A percentile compares a stretch with the other conserved stretches of the same genome.
phyloP scores from a whole-genome alignment of 2,113 vertebrate species.

The Sylvia atricapilla region DNA sequence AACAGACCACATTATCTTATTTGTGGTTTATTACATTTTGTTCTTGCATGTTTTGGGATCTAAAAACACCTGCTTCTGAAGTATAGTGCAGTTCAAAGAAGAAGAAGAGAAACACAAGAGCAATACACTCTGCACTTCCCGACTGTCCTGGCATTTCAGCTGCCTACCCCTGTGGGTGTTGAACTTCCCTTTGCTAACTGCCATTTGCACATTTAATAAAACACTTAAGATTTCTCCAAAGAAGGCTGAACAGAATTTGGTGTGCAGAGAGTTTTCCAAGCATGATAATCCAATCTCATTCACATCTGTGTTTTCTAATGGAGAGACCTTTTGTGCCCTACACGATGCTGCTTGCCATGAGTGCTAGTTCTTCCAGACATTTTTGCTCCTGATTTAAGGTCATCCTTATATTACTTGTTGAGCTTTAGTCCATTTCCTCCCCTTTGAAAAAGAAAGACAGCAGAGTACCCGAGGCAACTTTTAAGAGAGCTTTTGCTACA shows the following conservation, averaged over 20 bases:
- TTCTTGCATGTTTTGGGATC: not conserved
- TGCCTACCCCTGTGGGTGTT: not conserved
- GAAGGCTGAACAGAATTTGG: not conserved
- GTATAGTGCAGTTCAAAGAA: not conserved
- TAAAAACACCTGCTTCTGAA: not conserved
- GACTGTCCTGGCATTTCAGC: not conserved
- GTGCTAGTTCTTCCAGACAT: not conserved
- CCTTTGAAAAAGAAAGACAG: not conserved
- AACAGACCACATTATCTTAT: not conserved
- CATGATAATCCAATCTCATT: not conserved
- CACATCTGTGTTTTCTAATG: not conserved
- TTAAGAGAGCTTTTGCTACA: conserved; percentile 56
- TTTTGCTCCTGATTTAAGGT: not conserved
- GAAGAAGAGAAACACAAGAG: not conserved
- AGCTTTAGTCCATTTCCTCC: not conserved
- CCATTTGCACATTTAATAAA: not conserved
- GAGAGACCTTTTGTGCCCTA: not conserved
- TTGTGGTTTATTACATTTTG: not conserved
- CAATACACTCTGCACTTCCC: not conserved
- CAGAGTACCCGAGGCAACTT: not conserved
- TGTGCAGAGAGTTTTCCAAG: not conserved
- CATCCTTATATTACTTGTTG: not conserved
- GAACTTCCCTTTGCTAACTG: not conserved
- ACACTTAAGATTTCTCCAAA: not conserved
- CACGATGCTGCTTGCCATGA: not conserved